phyloP scores from a whole-genome alignment of 2,888 invertebrate genomes.

The Andrena flavipes region DNA sequence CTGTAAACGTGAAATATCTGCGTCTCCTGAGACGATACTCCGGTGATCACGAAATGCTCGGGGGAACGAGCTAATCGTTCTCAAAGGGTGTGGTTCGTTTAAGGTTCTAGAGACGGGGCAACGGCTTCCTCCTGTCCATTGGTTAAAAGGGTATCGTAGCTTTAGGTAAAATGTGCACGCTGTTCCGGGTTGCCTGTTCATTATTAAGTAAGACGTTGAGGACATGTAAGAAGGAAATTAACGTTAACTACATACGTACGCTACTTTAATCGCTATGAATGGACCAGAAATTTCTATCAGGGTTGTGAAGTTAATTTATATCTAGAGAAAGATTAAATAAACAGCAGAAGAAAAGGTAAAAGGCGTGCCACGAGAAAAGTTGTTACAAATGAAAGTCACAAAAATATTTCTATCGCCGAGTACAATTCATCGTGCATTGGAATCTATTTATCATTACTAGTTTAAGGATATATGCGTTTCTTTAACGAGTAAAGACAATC shows the following conservation, averaged over 20 bases:
- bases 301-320: background rate
- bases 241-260: background rate
- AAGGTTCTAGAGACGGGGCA: slow-evolving; percentile 1
- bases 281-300: background rate
- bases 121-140: slow-evolving; percentile 42
- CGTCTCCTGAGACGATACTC: background rate
- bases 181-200: slow-evolving; percentile 29
- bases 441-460: background rate
- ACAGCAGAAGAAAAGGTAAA: background rate
- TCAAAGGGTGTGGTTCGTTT: background rate
- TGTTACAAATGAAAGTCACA: too few relatives aligned
- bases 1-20: background rate
- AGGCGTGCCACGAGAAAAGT: background rate
- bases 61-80: background rate
- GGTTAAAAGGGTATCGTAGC: slow-evolving; percentile 37
- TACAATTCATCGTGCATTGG: background rate
- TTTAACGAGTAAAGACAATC: background rate
- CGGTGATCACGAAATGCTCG: slow-evolving; percentile 32
- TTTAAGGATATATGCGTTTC: background rate
- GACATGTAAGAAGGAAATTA: background rate
- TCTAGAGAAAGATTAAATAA: too few relatives aligned
- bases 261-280: slow-evolving; percentile 5
- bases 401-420: background rate
- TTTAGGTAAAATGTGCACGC: slow-evolving; percentile 39
- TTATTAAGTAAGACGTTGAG: background rate